Conservation (phyloP, 2,797 vertebrate genomes). For the Argya squamiceps region DNA sequence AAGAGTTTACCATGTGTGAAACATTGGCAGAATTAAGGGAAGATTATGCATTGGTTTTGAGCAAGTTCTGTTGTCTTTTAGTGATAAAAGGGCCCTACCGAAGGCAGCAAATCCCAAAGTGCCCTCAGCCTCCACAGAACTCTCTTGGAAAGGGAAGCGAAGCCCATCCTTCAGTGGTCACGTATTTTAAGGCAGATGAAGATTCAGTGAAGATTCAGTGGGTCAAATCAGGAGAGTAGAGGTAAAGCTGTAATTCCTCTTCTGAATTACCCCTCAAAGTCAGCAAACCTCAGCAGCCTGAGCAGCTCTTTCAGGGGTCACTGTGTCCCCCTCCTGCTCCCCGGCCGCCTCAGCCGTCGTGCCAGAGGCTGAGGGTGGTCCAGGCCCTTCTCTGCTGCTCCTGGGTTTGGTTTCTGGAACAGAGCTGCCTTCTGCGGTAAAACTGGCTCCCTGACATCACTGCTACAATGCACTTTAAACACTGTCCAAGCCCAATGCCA, state of each 20-base stretch:
- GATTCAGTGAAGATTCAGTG: not conserved
- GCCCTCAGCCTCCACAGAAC: not conserved
- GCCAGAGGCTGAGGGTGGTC: not conserved
- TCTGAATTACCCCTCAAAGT: not conserved
- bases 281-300: not conserved
- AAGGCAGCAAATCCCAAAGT: not conserved
- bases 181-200: not conserved
- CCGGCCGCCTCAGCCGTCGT: not conserved
- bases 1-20: not conserved
- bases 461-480: fast-evolving
- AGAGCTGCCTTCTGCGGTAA: not conserved
- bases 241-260: not conserved
- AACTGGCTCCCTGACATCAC: not conserved
- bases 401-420: fast-evolving
- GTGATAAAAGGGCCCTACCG: fast-evolving
- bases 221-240: not conserved
- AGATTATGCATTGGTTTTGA: not conserved
- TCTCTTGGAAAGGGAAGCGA: not conserved
- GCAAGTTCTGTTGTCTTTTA: not conserved
- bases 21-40: not conserved
- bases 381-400: not conserved
- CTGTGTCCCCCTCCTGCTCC: not conserved
- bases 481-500: not conserved
- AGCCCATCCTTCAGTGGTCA: not conserved
- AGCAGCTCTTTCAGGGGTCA: not conserved